Base-by-base conservation (phyloP, 2,888 invertebrate species). In the Neoitamus cyanurus region DNA sequence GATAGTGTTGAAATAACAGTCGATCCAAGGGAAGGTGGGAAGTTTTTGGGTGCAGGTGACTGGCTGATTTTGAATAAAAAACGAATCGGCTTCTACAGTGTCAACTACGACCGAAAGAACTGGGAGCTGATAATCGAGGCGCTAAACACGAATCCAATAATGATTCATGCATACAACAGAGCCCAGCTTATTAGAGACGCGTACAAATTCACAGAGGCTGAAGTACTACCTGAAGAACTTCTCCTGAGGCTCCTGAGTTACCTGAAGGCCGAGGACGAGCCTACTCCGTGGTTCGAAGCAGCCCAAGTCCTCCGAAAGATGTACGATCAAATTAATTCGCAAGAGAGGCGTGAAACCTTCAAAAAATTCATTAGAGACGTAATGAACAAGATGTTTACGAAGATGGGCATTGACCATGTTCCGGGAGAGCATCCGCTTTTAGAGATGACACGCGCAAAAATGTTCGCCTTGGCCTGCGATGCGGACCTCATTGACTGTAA, bases 151-250 rank as follows among this genome's bases (percentile, higher is more conserved):
- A 93, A 92, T 6, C 95, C 94, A 85, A 91, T 92, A 88, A 93
- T 93, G 84, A 95, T 97, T 85, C 94, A 95, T 87, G 93, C 94
- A 0, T 94, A 95, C 82, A 97, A 97, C 89, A 92, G 97, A 69
- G 97, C 97, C 0, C 97, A 98, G 89, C 92, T 98, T 69, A 92
- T 99, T n/a, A 96, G 97, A 87, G 98, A 99, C 89, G 94, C 96
- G 7, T 89, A 89, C 48, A 93, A 93, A 88, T 88, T 93, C 1
- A 88, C 86, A 7, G 88, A 88, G 48, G 90, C 90, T 92, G 92
- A 87, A 90, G 92, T 89, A 37, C 58, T 68, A 30, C 68, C 88
- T 69, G 94, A 94, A 88, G 87, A 88, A 0, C 87, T 91, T 25
- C 92, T 94, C 0, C 91, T 95, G 75, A 92, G 93, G 20, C 88